Evolutionary conservation across 37 sponge, comb jelly and placozoan species (phyloP).

Genomic region (Tethya wilhelma): DNA sequence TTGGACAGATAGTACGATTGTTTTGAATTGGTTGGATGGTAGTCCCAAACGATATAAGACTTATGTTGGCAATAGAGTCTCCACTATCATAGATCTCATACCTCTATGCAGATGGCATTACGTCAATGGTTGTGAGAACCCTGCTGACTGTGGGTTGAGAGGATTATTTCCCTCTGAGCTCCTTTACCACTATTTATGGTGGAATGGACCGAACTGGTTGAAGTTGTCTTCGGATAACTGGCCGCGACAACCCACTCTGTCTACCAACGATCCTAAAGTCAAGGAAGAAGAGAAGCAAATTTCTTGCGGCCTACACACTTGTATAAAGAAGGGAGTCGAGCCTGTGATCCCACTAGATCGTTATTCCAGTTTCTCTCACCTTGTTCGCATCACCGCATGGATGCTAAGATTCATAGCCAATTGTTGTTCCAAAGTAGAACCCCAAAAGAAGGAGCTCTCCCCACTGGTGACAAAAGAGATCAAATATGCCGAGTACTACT

Average conservation of each 20-base stretch:
- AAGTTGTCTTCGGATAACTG: conserved; percentile 18
- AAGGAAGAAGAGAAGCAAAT: neutral
- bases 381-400: conserved; percentile 29
- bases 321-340: neutral
- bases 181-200: conserved; percentile 9
- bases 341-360: conserved; percentile 19
- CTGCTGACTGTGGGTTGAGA: conserved; percentile 29
- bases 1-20: too few species aligned
- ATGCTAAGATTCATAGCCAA: conserved; percentile 17
- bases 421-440: neutral
- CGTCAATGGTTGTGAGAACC: conserved; percentile 23
- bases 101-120: conserved; percentile 14
- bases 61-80: too few species aligned
- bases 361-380: conserved; percentile 18
- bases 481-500: conserved; percentile 13
- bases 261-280: neutral
- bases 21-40: too few species aligned
- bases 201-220: conserved; percentile 10
- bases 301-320: neutral
- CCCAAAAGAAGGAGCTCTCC: neutral
- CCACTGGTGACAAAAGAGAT: conserved; percentile 8
- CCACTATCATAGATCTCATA: conserved; percentile 11
- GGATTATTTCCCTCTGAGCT: conserved; percentile 16
- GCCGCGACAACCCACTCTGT: conserved; percentile 6
- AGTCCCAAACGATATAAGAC: too few species aligned